Evolutionary conservation across 2,113 vertebrate genomes (phyloP), one percentile per base, ranked within the genome.

Genomic region (Himantopus leucocephalus): DNA sequence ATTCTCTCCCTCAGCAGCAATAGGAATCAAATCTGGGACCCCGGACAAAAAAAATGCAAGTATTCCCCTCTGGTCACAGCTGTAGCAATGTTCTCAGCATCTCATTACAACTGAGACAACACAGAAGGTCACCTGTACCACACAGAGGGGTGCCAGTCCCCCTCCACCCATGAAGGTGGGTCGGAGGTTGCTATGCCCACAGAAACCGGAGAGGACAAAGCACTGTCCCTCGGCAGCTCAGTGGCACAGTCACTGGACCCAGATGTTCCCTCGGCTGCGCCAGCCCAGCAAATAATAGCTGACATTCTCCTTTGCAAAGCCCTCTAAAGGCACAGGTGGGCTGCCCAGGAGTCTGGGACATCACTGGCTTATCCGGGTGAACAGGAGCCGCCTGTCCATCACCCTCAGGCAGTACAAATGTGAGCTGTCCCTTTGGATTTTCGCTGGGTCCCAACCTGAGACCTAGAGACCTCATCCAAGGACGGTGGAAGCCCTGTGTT

Each of bases 401-500:
- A n/a, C 50, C 48, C 71, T 20, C 0, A 16, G 75, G 53, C 14
- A 22, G 43, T 8, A 7, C 30, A 71, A 76, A 60, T 0, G 2
- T 2, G 48, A 73, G 7, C 30, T 20, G 5, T 18, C 7, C 79
- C 34, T 22, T 18, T 35, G 4, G 26, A 21, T 26, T 34, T 79
- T 45, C 24, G 32, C 41, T 90, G 30, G 19, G 19, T 4, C 15
- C 53, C 78, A 19, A 23, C 21, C 37, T 12, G 12, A 79, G 52
- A 52, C 35, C 32, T 9, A 2, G 10, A 55, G 29, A 56, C 10
- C 58, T 60, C 52, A 26, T 5, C 70, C 59, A 26, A 24, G 67
- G 26, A 6, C 0, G 2, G 29, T 1, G 0, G 41, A 58, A 80
- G 34, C 21, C n/a, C 56, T 19, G 10, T 8, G 10, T 5, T 7